Conservation (phyloP, 37 sponge, comb jelly and placozoan species). For the Ianthella basta region DNA sequence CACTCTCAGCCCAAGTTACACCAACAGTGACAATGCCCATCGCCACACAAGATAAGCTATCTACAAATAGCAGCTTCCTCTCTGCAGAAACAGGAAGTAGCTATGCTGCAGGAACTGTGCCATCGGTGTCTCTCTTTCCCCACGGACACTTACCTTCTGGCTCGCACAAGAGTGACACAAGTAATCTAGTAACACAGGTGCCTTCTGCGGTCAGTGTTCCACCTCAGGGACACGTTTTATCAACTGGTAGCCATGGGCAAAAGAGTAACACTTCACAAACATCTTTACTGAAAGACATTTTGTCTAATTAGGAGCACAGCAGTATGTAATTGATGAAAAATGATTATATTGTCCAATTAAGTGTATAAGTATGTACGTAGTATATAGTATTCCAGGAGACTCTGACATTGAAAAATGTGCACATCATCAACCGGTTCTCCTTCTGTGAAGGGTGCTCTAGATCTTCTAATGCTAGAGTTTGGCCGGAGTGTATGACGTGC, state of each 20-base stretch:
- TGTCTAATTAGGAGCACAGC: not conserved
- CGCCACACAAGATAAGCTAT: too few relatives aligned
- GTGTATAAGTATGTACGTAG: not conserved
- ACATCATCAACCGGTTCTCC: not conserved
- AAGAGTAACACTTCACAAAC: not conserved
- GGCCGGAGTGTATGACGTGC: too few relatives aligned
- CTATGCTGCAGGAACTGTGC: not conserved
- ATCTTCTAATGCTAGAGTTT: too few relatives aligned
- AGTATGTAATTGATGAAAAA: not conserved
- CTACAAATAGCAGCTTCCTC: not conserved
- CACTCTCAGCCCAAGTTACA: too few relatives aligned
- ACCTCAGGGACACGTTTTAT: not conserved
- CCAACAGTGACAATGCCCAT: not conserved
- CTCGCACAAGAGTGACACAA: not conserved
- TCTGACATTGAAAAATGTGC: not conserved
- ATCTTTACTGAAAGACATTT: conserved; percentile 12
- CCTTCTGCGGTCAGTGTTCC: not conserved
- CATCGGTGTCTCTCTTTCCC: not conserved
- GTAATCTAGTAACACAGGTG: not conserved
- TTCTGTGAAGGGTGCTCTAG: too few relatives aligned
- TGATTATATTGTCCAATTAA: not conserved
- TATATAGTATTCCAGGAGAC: not conserved
- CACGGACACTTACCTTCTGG: not conserved
- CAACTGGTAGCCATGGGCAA: not conserved
- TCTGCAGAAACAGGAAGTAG: conserved; percentile 24